Percentiles rank a stretch among this genome's conserved stretches.
These are phyloP conservation scores for Barnardius zonarius DNA, from an alignment of 2,113 vertebrate genomes.

Conservation along the genomic window DNA sequence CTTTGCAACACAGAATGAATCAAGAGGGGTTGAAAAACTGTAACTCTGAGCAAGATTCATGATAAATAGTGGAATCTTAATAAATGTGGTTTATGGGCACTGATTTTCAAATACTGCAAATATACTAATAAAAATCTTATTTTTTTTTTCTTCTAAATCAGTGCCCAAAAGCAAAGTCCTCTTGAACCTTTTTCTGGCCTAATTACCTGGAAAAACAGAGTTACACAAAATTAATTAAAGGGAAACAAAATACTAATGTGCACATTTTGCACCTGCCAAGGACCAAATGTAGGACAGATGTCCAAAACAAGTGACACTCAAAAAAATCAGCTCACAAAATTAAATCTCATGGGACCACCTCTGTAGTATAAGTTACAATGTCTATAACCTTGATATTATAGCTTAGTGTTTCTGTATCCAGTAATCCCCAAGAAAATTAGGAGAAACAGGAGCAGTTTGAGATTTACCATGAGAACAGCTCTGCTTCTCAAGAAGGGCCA, in stretches of 20 bases:
- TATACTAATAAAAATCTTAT: neutral
- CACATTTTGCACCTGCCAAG: conserved; percentile 43
- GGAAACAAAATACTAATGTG: neutral
- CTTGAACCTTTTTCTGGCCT: neutral
- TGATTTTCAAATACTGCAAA: neutral
- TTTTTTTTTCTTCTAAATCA: neutral
- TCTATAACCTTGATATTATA: neutral
- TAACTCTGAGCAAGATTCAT: neutral
- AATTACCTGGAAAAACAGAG: neutral
- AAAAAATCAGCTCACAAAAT: conserved; percentile 10
- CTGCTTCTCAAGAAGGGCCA: neutral
- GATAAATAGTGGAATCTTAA: neutral
- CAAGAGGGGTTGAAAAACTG: neutral
- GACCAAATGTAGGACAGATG: conserved; percentile 39
- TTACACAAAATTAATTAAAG: neutral
- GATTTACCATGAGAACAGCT: neutral
- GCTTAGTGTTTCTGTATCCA: neutral
- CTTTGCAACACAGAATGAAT: neutral
- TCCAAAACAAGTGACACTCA: neutral
- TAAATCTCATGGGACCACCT: neutral
- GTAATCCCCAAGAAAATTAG: neutral
- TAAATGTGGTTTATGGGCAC: neutral
- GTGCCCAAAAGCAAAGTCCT: neutral
- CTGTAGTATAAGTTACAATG: neutral
- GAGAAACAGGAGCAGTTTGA: neutral